phyloP scores from a whole-genome alignment of 2,113 vertebrate species.

The Prionailurus viverrinus region DNA sequence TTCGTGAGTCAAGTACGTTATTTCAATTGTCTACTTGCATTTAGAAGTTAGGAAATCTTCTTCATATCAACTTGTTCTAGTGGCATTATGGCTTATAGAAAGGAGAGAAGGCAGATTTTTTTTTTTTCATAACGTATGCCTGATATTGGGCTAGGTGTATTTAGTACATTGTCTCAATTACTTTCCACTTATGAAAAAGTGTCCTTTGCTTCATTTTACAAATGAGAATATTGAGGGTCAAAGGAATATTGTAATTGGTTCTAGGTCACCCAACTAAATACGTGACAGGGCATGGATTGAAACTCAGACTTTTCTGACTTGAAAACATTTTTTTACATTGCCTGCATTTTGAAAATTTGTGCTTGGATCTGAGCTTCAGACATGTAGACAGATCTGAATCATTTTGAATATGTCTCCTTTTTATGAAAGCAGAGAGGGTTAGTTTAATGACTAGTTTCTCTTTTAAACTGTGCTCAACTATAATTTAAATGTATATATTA shows the following conservation, averaged over 20 bases:
- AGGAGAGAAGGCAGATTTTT: background rate
- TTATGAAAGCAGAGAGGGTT: constrained; percentile 35
- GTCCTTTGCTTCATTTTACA: background rate
- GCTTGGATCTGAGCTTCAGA: background rate
- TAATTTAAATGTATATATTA: constrained; percentile 59
- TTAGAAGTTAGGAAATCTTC: background rate
- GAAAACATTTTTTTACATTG: background rate
- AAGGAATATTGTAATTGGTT: background rate
- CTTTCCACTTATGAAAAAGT: background rate
- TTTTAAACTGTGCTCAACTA: constrained; percentile 3
- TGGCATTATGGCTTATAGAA: background rate
- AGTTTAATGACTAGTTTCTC: constrained; percentile 69
- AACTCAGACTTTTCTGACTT: background rate
- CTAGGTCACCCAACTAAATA: background rate
- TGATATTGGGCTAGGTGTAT: background rate
- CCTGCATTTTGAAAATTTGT: background rate
- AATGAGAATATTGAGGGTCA: background rate
- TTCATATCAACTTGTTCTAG: background rate
- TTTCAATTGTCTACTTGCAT: background rate
- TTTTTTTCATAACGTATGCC: background rate
- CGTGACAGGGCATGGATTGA: background rate
- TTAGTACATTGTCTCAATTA: background rate
- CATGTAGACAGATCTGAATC: background rate
- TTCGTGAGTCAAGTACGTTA: background rate
- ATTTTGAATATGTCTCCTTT: constrained; percentile 60